Evolutionary conservation across 2,113 vertebrate genomes (phyloP).

Genomic region (Apteryx owenii): DNA sequence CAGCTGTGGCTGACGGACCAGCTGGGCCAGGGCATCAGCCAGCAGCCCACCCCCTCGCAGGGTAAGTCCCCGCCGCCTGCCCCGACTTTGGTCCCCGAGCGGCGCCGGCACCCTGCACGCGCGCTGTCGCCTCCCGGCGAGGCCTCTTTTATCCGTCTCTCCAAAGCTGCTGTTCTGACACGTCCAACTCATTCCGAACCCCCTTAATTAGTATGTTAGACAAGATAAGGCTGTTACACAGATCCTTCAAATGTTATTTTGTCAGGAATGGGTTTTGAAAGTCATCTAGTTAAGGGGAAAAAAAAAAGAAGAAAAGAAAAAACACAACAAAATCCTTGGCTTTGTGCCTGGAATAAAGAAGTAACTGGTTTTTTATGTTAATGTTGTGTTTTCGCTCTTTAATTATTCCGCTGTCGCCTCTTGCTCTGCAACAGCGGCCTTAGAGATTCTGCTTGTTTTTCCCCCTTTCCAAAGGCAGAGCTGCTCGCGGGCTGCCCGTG

Average conservation of each 20-base stretch:
- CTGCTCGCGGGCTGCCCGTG: not conserved
- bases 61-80: slow-evolving; percentile 72
- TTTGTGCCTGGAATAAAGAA: not conserved
- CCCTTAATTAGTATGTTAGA: not conserved
- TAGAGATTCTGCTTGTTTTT: not conserved
- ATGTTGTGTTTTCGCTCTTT: not conserved
- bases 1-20: slow-evolving; percentile 97
- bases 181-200: not conserved
- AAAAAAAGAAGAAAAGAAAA: not conserved
- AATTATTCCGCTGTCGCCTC: not conserved
- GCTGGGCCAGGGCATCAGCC: slow-evolving; percentile 87
- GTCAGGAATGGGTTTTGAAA: not conserved
- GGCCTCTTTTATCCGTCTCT: not conserved
- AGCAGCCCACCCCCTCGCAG: slow-evolving; percentile 80
- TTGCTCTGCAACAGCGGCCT: fast-evolving
- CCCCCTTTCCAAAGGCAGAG: not conserved
- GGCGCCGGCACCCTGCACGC: too few relatives aligned
- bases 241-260: not conserved
- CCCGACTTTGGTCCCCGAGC: fast-evolving
- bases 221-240: not conserved
- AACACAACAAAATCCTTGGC: not conserved
- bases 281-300: not conserved
- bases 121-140: too few relatives aligned
- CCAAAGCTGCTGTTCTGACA: not conserved
- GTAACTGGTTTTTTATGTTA: not conserved